Conservation (phyloP, 2,113 vertebrate species). For the Pterocles orientalis region DNA sequence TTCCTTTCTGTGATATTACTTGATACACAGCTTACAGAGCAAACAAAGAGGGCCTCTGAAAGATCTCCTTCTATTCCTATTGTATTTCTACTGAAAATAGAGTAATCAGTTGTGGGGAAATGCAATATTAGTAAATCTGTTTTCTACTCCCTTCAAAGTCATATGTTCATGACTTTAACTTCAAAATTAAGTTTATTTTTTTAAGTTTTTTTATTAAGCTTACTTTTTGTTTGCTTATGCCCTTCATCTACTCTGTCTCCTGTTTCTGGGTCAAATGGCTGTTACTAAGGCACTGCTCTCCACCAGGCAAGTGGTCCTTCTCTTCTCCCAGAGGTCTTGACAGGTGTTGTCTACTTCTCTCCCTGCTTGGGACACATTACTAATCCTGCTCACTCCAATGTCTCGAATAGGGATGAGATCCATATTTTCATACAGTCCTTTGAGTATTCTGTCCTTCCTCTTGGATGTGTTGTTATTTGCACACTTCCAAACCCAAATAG, state of each 20-base stretch:
- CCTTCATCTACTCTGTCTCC: not conserved
- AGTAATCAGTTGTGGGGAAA: not conserved
- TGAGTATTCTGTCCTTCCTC: not conserved
- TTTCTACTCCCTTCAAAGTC: not conserved
- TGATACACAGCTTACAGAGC: not conserved
- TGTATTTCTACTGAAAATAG: not conserved
- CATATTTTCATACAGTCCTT: not conserved
- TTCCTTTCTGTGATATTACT: not conserved
- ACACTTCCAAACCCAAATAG: not conserved
- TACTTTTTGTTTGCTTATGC: not conserved
- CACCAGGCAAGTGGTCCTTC: not conserved
- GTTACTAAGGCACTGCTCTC: not conserved
- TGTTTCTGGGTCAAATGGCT: not conserved
- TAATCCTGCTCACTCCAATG: not conserved
- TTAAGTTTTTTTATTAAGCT: not conserved
- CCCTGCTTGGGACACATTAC: fast-evolving
- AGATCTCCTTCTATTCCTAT: not conserved
- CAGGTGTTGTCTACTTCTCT: not conserved
- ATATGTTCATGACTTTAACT: not conserved
- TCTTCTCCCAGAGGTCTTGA: not conserved
- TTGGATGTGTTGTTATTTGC: not conserved
- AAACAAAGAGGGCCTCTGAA: not conserved
- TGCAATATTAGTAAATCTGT: not conserved
- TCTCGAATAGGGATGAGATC: too few species aligned
- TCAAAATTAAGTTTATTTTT: not conserved